Base-by-base conservation (phyloP, 2,888 invertebrate genomes). In the Drosophila melanosoma region DNA sequence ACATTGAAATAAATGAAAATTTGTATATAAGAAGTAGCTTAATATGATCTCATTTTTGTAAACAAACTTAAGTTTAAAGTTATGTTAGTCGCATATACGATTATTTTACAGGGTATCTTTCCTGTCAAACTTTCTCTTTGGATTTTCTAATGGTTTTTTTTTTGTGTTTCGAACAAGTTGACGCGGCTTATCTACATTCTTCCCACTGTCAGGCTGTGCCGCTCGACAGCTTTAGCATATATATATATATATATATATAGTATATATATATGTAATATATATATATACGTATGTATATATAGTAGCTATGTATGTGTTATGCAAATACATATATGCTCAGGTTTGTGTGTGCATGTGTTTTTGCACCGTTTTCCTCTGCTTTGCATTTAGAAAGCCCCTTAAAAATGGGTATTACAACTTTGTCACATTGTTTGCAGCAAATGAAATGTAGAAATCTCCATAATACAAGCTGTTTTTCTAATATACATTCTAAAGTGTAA, bases 151-250 rank as follows among this genome's bases (percentile, higher is more conserved):
- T 53, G 56, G 26, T 23, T 69, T 64, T 57, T 51, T 36, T 38
- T 26, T 49, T 63, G 73, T 54, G 49, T 78, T 75, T 71, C 45
- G 73, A 69, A 74, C 60, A 80, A 82, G 81, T 89, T 77, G 81
- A 87, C 87, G 87, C 84, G 89, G 87, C 89, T 87, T 87, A 87
- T 90, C 90, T 89, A 79, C 80, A 76, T 73, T 61, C 76, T 76
- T 69, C 51, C 78, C 70, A 54, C 68, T 67, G 67, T 72, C 71
- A 65, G 82, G 71, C 66, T 58, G 80, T 53, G 83, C 78, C 81
- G 65, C 61, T 82, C 69, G 76, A 77, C 82, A 75, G 63, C 58
- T 53, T 49, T 58, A 29, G 17, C 64, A 63, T 54, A 67, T 49
- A 48, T 59, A 67, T 60, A 26, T n/a, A 29, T 15, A 26, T 26